Conservation (phyloP, 2,113 vertebrate species). For the Collichthys lucidus region DNA sequence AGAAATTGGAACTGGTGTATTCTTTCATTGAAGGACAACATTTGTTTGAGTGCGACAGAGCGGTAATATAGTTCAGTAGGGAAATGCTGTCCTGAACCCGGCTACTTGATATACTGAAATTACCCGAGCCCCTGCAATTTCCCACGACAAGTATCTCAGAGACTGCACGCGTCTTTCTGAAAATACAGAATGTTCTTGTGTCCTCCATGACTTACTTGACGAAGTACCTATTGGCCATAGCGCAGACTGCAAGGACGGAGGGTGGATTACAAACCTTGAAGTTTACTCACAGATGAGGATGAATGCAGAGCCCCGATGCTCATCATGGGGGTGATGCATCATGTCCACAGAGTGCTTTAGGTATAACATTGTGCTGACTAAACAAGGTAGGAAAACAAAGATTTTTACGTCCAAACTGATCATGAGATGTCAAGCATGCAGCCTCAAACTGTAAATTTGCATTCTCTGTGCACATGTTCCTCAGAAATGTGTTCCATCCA, state of each 20-base stretch:
- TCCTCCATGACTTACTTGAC: conserved; percentile 23
- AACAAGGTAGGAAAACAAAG: conserved; percentile 37
- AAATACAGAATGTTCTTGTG: conserved; percentile 28
- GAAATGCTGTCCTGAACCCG: conserved; percentile 16
- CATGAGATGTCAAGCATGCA: conserved; percentile 5
- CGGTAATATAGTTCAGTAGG: background rate
- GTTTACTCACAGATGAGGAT: conserved; percentile 48
- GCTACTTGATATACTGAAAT: conserved; percentile 51
- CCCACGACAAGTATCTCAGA: conserved; percentile 27
- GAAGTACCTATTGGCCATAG: conserved; percentile 2
- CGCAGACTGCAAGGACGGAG: conserved; percentile 29
- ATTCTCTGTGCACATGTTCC: conserved; percentile 10
- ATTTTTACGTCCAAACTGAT: conserved; percentile 23
- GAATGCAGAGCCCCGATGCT: conserved; percentile 16
- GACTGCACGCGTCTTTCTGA: conserved; percentile 18
- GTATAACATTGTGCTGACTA: conserved; percentile 50
- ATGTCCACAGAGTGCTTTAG: conserved; percentile 26
- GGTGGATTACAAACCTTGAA: conserved; percentile 42
- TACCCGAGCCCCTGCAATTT: conserved; percentile 35
- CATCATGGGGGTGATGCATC: conserved; percentile 37
- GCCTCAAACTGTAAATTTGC: conserved; percentile 38
- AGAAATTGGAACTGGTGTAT: background rate
- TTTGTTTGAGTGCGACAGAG: background rate
- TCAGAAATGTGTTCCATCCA: conserved; percentile 30
- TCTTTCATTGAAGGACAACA: background rate